phyloP scores from a whole-genome alignment of 2,888 invertebrate species.

The Melipona beecheii region DNA sequence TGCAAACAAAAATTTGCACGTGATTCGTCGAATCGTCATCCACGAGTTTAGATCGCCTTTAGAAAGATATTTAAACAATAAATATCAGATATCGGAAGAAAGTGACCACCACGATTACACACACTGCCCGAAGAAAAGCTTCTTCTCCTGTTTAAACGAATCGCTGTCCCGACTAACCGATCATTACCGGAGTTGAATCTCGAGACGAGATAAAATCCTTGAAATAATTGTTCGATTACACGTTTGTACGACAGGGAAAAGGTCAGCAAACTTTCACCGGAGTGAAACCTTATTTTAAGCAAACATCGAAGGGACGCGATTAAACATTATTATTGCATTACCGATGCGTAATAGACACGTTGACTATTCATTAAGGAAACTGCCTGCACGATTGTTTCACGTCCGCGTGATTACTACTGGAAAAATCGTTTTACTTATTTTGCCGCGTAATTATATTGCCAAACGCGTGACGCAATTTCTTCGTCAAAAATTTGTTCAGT shows the following conservation, averaged over 20 bases:
- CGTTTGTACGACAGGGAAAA: slow-evolving; percentile 32
- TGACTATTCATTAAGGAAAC: slow-evolving; percentile 37
- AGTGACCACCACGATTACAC: neutral
- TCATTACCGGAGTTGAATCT: slow-evolving; percentile 20
- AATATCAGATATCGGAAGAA: neutral
- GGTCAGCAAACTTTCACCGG: slow-evolving; percentile 47
- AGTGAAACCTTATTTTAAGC: slow-evolving; percentile 48
- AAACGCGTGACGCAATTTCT: neutral
- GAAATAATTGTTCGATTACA: slow-evolving; percentile 49
- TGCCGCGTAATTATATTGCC: slow-evolving; percentile 5
- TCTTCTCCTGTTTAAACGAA: slow-evolving; percentile 13
- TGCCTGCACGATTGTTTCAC: slow-evolving; percentile 26
- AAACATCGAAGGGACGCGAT: slow-evolving; percentile 50
- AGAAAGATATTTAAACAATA: too few relatives aligned
- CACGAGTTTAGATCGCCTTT: neutral
- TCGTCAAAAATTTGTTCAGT: too few relatives aligned
- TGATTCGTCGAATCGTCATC: neutral
- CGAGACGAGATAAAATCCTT: neutral
- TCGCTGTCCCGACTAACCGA: slow-evolving; percentile 8
- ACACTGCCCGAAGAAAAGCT: neutral
- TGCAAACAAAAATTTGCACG: neutral
- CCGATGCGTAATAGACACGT: slow-evolving; percentile 28
- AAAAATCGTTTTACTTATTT: neutral
- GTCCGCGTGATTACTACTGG: slow-evolving; percentile 9
- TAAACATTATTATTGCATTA: slow-evolving; percentile 49